Percentiles rank a stretch among this genome's conserved stretches.
Evolutionary conservation across 2,113 vertebrate genomes (phyloP).

Genomic region (Zapus hudsonius): DNA sequence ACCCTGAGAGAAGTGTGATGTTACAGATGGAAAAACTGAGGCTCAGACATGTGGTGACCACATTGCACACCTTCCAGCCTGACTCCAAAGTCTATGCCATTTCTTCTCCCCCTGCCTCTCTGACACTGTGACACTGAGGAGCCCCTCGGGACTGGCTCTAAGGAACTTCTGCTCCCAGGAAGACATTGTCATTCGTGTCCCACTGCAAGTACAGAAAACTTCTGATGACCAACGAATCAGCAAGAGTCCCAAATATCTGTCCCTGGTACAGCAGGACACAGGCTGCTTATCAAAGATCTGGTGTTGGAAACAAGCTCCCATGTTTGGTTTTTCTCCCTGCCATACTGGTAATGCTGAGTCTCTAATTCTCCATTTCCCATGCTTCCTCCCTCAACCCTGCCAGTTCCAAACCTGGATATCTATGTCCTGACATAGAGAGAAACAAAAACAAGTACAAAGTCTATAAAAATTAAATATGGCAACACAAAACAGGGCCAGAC

Average conservation of each 20-base stretch:
- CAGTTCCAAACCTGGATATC: neutral
- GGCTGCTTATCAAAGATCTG: neutral
- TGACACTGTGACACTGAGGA: fast-evolving
- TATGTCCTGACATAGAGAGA: neutral
- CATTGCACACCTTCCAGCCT: neutral
- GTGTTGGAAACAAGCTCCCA: fast-evolving
- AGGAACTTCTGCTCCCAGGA: neutral
- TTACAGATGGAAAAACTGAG: neutral
- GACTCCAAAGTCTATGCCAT: neutral
- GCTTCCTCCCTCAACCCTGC: neutral
- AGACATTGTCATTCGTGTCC: too few relatives aligned
- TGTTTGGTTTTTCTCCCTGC: neutral
- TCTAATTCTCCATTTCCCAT: too few relatives aligned
- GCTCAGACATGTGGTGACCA: neutral
- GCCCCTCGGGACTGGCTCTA: neutral
- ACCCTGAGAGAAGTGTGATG: neutral
- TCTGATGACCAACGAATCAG: neutral
- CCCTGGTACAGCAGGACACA: neutral
- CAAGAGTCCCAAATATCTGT: neutral
- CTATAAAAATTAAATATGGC: neutral
- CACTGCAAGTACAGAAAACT: neutral
- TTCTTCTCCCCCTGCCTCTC: neutral
- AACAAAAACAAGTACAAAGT: neutral
- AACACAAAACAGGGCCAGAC: neutral
- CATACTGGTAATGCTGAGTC: neutral